phyloP scores from a whole-genome alignment of 2,888 invertebrate species.

The Polymixis flavicincta region DNA sequence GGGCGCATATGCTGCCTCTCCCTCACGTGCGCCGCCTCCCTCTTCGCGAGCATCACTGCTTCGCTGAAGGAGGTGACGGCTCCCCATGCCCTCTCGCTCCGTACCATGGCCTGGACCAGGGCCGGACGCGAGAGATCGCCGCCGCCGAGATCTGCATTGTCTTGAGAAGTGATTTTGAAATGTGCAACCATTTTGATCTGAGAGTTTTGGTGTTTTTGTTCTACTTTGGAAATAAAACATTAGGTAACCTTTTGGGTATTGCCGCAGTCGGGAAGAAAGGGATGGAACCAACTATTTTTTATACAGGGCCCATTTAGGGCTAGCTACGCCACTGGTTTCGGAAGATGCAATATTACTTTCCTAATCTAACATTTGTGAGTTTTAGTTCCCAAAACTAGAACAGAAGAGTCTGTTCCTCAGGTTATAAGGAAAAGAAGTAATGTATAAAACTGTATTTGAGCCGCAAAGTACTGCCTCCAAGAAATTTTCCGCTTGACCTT shows the following conservation, averaged over 20 bases:
- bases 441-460: neutral
- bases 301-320: neutral
- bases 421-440: neutral
- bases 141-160: conserved; percentile 36
- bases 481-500: conserved; percentile 21
- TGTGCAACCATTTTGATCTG: conserved; percentile 2
- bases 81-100: too few relatives aligned
- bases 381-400: neutral
- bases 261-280: neutral
- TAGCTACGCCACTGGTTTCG: neutral
- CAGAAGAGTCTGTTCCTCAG: too few relatives aligned
- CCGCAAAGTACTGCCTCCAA: neutral
- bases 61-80: too few relatives aligned
- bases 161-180: conserved; percentile 39
- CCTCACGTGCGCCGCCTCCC: too few relatives aligned
- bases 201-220: neutral
- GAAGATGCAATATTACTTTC: neutral
- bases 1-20: too few relatives aligned
- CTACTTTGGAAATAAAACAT: neutral
- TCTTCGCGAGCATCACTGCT: too few relatives aligned
- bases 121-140: too few relatives aligned
- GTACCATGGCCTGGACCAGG: too few relatives aligned
- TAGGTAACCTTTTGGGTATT: neutral
- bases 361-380: neutral
- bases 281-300: neutral